These are phyloP conservation scores for Neodiprion lecontei DNA, from an alignment of 1,140 invertebrate genomes.

Conservation along the genomic window DNA sequence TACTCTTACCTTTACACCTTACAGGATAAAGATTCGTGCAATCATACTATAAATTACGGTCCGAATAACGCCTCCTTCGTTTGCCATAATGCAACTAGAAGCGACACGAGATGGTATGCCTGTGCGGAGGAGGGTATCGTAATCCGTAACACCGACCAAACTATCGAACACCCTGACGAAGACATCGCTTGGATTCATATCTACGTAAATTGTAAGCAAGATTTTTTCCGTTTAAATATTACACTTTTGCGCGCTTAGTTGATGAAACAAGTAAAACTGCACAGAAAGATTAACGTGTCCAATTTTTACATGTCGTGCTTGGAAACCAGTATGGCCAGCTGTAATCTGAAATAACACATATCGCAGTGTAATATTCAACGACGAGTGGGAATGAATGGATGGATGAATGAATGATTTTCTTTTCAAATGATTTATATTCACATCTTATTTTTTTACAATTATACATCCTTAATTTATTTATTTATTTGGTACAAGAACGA, in stretches of 20 bases:
- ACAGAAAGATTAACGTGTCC: neutral
- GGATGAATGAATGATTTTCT: no score
- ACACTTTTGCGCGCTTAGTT: neutral
- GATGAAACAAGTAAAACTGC: neutral
- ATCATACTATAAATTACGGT: no score
- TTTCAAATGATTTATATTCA: no score
- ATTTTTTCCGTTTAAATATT: neutral
- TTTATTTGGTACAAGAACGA: no score
- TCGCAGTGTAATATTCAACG: neutral
- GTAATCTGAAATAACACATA: constrained; percentile 15
- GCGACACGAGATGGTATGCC: constrained; percentile 69
- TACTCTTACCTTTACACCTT: no score
- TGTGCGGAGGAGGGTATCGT: constrained; percentile 59
- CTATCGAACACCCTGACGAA: constrained; percentile 22
- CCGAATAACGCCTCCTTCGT: no score
- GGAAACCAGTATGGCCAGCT: constrained; percentile 21
- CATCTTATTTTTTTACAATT: no score
- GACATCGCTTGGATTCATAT: constrained; percentile 66
- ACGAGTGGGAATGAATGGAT: no score
- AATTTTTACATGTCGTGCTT: constrained; percentile 15
- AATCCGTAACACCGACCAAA: constrained; percentile 37
- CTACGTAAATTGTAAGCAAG: constrained; percentile 69
- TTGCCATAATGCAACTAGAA: no score
- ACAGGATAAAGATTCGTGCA: no score
- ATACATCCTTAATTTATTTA: no score